phyloP scores from a whole-genome alignment of 1,140 invertebrate genomes.

The roundworm (Caenorhabditis elegans) region DNA sequence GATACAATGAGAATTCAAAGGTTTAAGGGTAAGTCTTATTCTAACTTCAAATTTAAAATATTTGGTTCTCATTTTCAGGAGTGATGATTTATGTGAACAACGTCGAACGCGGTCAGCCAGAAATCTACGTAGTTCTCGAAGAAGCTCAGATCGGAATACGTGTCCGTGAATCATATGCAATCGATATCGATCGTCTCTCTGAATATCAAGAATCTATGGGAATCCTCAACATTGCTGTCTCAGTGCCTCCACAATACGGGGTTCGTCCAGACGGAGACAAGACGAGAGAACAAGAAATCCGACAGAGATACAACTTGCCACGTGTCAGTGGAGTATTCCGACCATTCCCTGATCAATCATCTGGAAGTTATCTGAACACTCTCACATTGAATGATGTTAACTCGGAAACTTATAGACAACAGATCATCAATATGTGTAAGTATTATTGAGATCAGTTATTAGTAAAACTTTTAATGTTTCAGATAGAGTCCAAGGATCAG shows the following conservation, averaged over 20 bases:
- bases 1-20: slow-evolving; percentile 65
- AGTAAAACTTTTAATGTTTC: slow-evolving; percentile 35
- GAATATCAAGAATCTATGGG: slow-evolving; percentile 66
- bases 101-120: slow-evolving; percentile 64
- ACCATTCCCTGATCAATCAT: slow-evolving; percentile 63
- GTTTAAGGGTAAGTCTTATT: slow-evolving; percentile 53
- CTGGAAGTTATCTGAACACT: slow-evolving; percentile 50
- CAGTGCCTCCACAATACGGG: slow-evolving; percentile 65
- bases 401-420: slow-evolving; percentile 60
- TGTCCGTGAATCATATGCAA: slow-evolving; percentile 62
- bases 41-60: too few species aligned
- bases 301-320: slow-evolving; percentile 58
- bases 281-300: slow-evolving; percentile 59
- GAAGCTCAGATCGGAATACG: slow-evolving; percentile 65
- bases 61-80: slow-evolving; percentile 41
- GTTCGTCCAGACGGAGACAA: slow-evolving; percentile 66
- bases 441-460: slow-evolving; percentile 3
- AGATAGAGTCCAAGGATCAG: slow-evolving; percentile 59
- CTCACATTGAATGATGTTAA: slow-evolving; percentile 64
- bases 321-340: slow-evolving; percentile 60
- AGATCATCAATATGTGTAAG: slow-evolving; percentile 61
- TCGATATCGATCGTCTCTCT: slow-evolving; percentile 66
- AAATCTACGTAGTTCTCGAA: slow-evolving; percentile 66
- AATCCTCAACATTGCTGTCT: slow-evolving; percentile 59
- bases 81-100: slow-evolving; percentile 66